Percentiles rank a stretch among this genome's conserved stretches.
Evolutionary conservation across 2,797 vertebrate genomes (phyloP).

Genomic region (Oophaga sylvatica): DNA sequence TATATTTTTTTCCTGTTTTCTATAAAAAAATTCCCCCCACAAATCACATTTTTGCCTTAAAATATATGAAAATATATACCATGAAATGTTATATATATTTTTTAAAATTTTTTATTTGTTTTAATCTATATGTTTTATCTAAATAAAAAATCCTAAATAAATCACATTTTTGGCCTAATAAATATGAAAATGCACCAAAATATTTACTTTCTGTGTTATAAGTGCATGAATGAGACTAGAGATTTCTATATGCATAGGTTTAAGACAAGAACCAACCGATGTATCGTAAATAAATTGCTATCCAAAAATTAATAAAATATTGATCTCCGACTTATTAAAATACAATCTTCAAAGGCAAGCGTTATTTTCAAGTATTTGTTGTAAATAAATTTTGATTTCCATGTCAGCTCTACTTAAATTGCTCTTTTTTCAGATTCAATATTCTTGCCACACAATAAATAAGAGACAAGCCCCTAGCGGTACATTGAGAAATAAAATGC

Average conservation of each 20-base stretch:
- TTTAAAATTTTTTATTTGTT: neutral
- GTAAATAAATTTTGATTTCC: constrained; percentile 57
- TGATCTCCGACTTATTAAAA: constrained; percentile 45
- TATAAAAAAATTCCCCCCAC: no score
- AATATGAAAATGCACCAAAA: neutral
- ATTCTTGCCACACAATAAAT: constrained; percentile 57
- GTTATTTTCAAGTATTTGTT: constrained; percentile 34
- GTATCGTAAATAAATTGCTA: constrained; percentile 18
- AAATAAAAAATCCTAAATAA: neutral
- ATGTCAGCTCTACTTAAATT: constrained; percentile 56
- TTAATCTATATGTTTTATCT: neutral
- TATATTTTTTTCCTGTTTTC: no score
- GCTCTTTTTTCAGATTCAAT: constrained; percentile 55
- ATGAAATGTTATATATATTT: neutral
- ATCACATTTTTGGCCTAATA: neutral
- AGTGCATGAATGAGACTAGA: neutral
- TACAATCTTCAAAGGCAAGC: constrained; percentile 28
- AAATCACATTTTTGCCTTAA: no score
- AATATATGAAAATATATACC: no score
- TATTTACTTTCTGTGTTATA: neutral
- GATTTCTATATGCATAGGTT: neutral
- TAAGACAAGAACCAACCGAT: no score
- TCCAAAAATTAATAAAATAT: constrained; percentile 42
- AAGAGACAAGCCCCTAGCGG: constrained; percentile 56
- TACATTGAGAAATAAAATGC: constrained; percentile 57